These are phyloP conservation scores for Euplexia lucipara DNA, from an alignment of 2,888 invertebrate species.

Conservation along the genomic window DNA sequence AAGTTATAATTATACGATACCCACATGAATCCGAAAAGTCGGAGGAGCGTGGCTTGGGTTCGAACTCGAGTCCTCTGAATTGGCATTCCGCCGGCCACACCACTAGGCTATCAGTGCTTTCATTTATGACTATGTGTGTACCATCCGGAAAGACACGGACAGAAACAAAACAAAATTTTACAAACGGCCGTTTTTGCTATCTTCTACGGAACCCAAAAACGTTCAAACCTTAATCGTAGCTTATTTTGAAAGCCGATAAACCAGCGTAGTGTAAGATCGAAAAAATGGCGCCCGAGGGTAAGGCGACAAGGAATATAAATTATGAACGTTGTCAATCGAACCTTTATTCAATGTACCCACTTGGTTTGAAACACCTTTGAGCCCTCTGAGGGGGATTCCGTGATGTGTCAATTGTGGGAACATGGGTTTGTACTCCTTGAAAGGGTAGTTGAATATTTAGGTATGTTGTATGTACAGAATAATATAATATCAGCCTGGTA, in stretches of 20 bases:
- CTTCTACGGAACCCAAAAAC: background rate
- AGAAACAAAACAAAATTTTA: no score
- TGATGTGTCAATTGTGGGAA: constrained; percentile 38
- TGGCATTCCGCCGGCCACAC: no score
- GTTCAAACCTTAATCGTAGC: constrained; percentile 34
- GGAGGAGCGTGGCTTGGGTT: no score
- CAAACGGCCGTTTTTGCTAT: no score
- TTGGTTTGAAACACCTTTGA: constrained; percentile 21
- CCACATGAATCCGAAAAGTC: no score
- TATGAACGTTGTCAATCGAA: constrained; percentile 55
- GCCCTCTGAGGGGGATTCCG: background rate
- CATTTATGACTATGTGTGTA: no score
- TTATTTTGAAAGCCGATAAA: constrained; percentile 41
- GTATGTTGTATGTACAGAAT: background rate
- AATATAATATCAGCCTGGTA: background rate
- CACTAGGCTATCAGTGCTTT: no score
- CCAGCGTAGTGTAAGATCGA: constrained; percentile 22
- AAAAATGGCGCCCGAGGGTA: constrained; percentile 52
- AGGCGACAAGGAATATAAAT: constrained; percentile 53
- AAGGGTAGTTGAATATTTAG: background rate
- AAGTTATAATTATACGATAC: no score
- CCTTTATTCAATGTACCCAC: constrained; percentile 45
- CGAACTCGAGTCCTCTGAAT: no score
- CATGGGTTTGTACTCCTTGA: background rate
- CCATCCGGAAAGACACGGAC: no score